A percentile compares a stretch with the other conserved stretches of the same genome.
Evolutionary conservation across 2,888 invertebrate genomes (phyloP).

Genomic region (Tachina lurida): DNA sequence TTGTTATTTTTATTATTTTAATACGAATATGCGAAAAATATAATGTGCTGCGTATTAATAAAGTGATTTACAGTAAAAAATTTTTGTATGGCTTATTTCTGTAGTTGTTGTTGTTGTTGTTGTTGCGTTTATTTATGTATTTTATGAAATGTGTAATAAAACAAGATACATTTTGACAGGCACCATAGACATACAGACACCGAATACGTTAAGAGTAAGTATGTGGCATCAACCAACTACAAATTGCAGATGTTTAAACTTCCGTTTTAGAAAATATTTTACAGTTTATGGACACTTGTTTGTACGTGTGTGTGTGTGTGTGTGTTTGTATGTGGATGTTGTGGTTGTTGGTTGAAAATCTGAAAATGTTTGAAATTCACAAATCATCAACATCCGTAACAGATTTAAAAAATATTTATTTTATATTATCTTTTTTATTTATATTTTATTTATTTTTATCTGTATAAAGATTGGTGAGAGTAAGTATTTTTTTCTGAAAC

Average conservation of each 20-base stretch:
- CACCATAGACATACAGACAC: constrained; percentile 49
- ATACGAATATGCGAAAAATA: constrained; percentile 28
- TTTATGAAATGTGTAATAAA: constrained; percentile 65
- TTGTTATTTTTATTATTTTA: constrained; percentile 44
- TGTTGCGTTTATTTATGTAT: constrained; percentile 54
- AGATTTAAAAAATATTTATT: constrained; percentile 69
- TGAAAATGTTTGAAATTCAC: constrained; percentile 69
- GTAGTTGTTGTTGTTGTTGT: not conserved
- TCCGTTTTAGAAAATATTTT: constrained; percentile 61
- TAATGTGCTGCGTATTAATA: constrained; percentile 54
- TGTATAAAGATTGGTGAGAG: constrained; percentile 11
- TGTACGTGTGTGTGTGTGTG: not conserved
- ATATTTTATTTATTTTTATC: constrained; percentile 6
- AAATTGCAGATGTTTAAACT: constrained; percentile 69
- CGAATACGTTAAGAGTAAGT: not conserved
- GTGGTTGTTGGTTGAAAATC: constrained; percentile 17
- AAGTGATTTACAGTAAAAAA: constrained; percentile 55
- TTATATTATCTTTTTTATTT: constrained; percentile 35
- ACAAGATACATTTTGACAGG: constrained; percentile 70
- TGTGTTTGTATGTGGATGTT: not conserved
- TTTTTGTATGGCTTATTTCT: constrained; percentile 36
- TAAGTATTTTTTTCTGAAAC: not conserved
- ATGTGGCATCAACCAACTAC: constrained; percentile 59
- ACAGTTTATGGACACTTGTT: constrained; percentile 11
- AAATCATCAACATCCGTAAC: constrained; percentile 70